These are phyloP conservation scores for Artemia franciscana DNA, from an alignment of 1,140 invertebrate species.

Conservation along the genomic window DNA sequence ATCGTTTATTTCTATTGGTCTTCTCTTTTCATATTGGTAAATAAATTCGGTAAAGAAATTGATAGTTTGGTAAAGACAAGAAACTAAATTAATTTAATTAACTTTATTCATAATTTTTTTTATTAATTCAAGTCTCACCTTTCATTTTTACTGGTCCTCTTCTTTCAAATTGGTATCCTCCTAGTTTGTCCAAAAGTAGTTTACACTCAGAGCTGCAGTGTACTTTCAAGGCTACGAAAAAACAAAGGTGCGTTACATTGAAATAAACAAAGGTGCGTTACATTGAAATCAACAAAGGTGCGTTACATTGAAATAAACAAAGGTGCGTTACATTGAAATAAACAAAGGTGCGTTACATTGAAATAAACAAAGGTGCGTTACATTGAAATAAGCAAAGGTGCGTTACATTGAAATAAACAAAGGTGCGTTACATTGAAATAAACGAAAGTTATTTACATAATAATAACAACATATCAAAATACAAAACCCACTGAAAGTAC, in stretches of 20 bases:
- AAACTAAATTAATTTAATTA: too few relatives aligned
- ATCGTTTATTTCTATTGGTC: too few relatives aligned
- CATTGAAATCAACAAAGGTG: neutral
- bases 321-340: neutral
- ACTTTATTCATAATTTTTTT: neutral
- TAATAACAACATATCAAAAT: too few relatives aligned
- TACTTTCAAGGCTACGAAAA: conserved; percentile 46
- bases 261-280: neutral
- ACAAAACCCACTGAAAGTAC: too few relatives aligned
- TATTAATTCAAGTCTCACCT: conserved; percentile 38
- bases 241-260: conserved; percentile 5
- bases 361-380: neutral
- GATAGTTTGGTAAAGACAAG: too few relatives aligned
- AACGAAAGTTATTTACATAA: too few relatives aligned
- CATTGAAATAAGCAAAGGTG: too few relatives aligned
- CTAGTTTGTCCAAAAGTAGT: conserved; percentile 41
- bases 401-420: too few relatives aligned
- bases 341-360: neutral
- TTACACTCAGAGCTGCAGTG: conserved; percentile 57
- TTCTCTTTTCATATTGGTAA: too few relatives aligned
- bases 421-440: too few relatives aligned
- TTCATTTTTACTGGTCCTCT: conserved; percentile 61
- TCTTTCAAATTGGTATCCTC: conserved; percentile 57
- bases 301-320: neutral
- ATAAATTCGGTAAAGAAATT: too few relatives aligned